Evolutionary conservation across 2,113 vertebrate genomes (phyloP).

Genomic region (Thamnophis sirtalis): DNA sequence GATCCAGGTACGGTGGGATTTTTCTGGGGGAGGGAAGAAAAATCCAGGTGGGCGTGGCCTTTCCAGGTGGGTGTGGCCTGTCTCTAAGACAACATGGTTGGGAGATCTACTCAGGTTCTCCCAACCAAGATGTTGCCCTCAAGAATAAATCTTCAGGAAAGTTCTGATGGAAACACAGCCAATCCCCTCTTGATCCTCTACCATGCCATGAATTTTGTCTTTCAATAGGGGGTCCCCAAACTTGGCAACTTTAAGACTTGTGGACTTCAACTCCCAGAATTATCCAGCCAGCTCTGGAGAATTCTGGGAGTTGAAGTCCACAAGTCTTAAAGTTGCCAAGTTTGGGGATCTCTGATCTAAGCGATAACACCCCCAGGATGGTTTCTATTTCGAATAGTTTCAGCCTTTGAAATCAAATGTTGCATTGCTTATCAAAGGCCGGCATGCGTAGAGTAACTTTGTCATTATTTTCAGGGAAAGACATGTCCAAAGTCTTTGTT

Average conservation of each 20-base stretch:
- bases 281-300: no score
- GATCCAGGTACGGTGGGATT: not conserved
- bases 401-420: not conserved
- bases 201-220: not conserved
- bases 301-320: no score
- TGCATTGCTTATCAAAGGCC: not conserved
- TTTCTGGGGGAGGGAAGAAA: not conserved
- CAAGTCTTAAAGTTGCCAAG: no score
- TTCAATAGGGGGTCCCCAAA: not conserved
- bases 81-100: not conserved
- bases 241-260: no score
- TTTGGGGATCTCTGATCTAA: no score
- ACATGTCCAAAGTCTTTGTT: not conserved
- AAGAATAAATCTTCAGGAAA: not conserved
- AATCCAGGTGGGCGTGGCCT: not conserved
- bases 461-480: not conserved
- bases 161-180: not conserved
- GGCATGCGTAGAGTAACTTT: not conserved
- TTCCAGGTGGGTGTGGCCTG: not conserved
- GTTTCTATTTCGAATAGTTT: not conserved
- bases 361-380: not conserved
- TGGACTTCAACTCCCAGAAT: no score
- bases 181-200: not conserved
- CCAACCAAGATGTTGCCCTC: not conserved
- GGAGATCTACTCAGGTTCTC: not conserved